These are phyloP conservation scores for Drosophila kikkawai DNA, from an alignment of 1,140 invertebrate species.

Conservation along the genomic window DNA sequence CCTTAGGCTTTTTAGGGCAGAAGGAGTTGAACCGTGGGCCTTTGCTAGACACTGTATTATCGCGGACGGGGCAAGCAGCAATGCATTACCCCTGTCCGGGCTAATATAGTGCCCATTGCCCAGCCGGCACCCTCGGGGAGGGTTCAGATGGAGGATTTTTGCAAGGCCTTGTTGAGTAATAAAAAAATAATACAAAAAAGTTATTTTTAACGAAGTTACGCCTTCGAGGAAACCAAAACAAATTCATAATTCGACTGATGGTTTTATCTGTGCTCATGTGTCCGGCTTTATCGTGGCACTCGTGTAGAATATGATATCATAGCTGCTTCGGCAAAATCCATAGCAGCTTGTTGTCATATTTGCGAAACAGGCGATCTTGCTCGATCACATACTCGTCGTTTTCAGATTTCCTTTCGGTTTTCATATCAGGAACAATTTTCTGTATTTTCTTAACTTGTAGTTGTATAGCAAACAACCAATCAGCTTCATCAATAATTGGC, in stretches of 20 bases:
- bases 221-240: neutral
- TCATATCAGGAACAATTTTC: neutral
- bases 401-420: neutral
- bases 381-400: neutral
- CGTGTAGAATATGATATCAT: neutral
- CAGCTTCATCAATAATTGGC: neutral
- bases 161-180: too few relatives aligned
- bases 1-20: too few relatives aligned
- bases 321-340: neutral
- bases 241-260: neutral
- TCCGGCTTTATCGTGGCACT: neutral
- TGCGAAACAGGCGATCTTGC: neutral
- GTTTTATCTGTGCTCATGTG: slow-evolving; percentile 1
- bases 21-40: too few relatives aligned
- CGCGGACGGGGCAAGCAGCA: too few relatives aligned
- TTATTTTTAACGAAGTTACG: neutral
- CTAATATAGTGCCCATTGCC: too few relatives aligned
- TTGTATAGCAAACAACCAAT: neutral
- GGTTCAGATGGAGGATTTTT: too few relatives aligned
- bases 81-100: too few relatives aligned
- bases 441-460: neutral
- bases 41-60: too few relatives aligned
- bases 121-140: too few relatives aligned
- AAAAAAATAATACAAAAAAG: too few relatives aligned
- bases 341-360: neutral